These are phyloP conservation scores for Thinocorus orbignyianus DNA, from an alignment of 2,113 vertebrate genomes.

Conservation along the genomic window DNA sequence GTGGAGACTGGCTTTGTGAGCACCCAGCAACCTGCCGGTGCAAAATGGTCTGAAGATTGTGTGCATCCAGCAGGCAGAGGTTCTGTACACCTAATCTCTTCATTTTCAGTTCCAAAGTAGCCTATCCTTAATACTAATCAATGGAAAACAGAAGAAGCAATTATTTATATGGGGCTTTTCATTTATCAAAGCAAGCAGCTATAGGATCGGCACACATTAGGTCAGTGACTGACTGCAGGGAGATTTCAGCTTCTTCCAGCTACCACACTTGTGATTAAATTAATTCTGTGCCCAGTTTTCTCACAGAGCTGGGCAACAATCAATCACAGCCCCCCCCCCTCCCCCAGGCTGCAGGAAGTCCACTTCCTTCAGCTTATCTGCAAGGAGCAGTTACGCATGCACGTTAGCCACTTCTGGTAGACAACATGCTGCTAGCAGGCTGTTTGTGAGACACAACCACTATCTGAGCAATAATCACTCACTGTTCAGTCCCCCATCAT, in stretches of 20 bases:
- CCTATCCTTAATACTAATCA: not conserved
- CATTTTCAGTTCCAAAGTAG: not conserved
- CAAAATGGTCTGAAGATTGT: not conserved
- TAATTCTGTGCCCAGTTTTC: not conserved
- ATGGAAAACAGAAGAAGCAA: not conserved
- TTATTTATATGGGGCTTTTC: not conserved
- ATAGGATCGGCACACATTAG: rapidly evolving
- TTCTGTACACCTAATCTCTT: not conserved
- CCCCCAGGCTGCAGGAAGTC: not conserved
- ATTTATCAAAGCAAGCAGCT: not conserved
- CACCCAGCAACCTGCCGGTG: not conserved
- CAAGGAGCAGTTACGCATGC: not conserved
- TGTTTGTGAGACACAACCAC: not conserved
- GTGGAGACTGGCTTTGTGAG: not conserved
- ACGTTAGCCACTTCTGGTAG: not conserved
- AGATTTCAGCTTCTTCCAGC: not conserved
- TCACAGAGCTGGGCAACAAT: not conserved
- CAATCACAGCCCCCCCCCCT: not conserved
- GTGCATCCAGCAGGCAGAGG: not conserved
- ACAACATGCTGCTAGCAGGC: not conserved
- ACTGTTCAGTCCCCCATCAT: not conserved
- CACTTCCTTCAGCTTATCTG: not conserved
- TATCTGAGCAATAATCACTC: not conserved
- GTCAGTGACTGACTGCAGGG: not conserved
- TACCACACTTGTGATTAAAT: not conserved